These are phyloP conservation scores for Probosciger aterrimus DNA, from an alignment of 2,113 vertebrate genomes.

Conservation along the genomic window DNA sequence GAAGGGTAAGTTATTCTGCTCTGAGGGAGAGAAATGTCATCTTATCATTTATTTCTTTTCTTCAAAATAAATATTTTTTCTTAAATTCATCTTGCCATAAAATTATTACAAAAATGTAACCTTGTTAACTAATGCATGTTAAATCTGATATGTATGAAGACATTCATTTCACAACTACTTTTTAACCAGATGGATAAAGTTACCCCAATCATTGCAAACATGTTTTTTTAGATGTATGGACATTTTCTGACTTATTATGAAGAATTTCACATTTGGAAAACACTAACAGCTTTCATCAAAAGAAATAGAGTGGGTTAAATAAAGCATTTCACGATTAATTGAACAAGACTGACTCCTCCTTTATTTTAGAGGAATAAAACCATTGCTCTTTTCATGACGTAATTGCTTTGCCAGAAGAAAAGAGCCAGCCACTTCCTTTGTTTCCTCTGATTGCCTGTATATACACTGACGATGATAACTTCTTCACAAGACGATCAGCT, in stretches of 20 bases:
- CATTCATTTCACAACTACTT: neutral
- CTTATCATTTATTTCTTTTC: neutral
- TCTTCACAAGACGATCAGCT: neutral
- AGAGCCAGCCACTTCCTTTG: neutral
- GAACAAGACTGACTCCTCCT: neutral
- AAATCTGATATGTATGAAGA: neutral
- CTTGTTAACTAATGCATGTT: neutral
- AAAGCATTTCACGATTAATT: neutral
- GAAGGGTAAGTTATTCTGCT: constrained; percentile 51
- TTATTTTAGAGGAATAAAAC: neutral
- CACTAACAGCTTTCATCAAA: neutral
- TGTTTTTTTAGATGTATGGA: neutral
- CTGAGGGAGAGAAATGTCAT: constrained; percentile 10
- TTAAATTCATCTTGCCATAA: constrained; percentile 1
- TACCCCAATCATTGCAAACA: neutral
- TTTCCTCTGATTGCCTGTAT: neutral
- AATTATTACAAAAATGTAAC: neutral
- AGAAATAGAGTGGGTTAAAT: neutral
- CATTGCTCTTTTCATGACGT: neutral
- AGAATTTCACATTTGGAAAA: neutral
- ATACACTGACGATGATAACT: neutral
- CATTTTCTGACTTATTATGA: neutral
- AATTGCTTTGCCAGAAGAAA: neutral
- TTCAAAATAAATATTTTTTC: neutral
- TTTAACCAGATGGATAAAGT: neutral